Percentiles rank a stretch among this genome's conserved stretches.
Evolutionary conservation across 2,113 vertebrate genomes (phyloP).

Genomic region (Mesoclemmys tuberculata): DNA sequence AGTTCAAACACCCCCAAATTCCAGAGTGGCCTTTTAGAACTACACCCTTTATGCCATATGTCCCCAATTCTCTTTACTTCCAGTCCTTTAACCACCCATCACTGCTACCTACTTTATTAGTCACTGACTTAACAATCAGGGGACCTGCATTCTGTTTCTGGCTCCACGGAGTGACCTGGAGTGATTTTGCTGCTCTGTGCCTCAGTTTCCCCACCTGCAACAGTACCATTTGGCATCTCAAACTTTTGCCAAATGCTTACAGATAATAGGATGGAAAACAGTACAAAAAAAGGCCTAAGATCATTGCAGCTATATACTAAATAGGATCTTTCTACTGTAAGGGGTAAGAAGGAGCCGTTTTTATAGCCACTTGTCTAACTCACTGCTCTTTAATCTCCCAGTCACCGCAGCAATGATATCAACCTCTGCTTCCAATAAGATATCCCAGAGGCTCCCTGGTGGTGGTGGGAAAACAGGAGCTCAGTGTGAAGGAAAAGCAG

Average conservation of each 20-base stretch:
- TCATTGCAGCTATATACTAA: accelerated
- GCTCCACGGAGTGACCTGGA: not conserved
- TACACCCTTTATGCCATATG: accelerated
- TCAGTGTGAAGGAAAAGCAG: not conserved
- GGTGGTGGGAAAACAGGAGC: not conserved
- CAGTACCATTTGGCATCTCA: not conserved
- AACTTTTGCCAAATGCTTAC: accelerated
- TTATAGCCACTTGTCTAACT: not conserved
- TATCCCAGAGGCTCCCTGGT: not conserved
- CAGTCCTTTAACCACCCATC: accelerated
- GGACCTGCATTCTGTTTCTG: not conserved
- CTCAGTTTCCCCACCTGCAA: conserved; percentile 17
- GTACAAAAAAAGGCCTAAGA: not conserved
- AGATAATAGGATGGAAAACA: not conserved
- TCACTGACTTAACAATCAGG: accelerated
- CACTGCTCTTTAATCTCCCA: not conserved
- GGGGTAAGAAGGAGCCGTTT: not conserved
- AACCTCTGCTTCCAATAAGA: not conserved
- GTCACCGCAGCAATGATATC: not conserved
- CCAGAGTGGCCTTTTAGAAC: not conserved
- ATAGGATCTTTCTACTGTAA: not conserved
- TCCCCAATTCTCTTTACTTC: accelerated
- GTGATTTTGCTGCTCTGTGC: not conserved
- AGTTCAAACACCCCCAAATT: accelerated
- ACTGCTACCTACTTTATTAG: not conserved